Percentiles rank a stretch among this genome's conserved stretches.
These are phyloP conservation scores for Lamellibrachia columna DNA, from an alignment of 2,888 invertebrate genomes.

Conservation along the genomic window DNA sequence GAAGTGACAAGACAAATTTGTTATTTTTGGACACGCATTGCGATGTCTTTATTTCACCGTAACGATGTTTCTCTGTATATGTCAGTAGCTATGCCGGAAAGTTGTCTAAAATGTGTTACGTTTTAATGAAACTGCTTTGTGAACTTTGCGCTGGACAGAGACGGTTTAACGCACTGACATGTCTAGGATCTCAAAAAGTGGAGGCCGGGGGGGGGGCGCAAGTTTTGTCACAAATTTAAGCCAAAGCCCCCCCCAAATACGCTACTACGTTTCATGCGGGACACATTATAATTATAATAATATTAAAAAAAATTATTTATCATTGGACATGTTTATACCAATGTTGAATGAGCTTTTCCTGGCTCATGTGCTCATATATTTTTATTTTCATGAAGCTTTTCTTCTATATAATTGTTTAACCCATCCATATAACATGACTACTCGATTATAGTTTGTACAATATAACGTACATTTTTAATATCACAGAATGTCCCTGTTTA, in stretches of 20 bases:
- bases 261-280: background rate
- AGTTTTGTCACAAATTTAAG: too few species aligned
- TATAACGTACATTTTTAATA: background rate
- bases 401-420: constrained; percentile 21
- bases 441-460: background rate
- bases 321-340: background rate
- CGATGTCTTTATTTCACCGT: background rate
- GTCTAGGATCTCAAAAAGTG: too few species aligned
- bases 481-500: too few species aligned
- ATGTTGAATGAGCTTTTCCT: background rate
- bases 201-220: too few species aligned
- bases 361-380: constrained; percentile 24
- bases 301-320: background rate
- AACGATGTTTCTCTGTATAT: background rate
- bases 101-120: background rate
- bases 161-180: background rate
- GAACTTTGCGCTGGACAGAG: background rate
- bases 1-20: background rate
- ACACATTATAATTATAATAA: background rate
- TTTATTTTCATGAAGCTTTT: constrained; percentile 20
- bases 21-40: background rate
- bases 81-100: background rate
- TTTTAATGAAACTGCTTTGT: background rate
- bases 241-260: too few species aligned
- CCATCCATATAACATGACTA: background rate